phyloP scores from a whole-genome alignment of 2,888 invertebrate species.

The Chaetogeoica ovagalla region DNA sequence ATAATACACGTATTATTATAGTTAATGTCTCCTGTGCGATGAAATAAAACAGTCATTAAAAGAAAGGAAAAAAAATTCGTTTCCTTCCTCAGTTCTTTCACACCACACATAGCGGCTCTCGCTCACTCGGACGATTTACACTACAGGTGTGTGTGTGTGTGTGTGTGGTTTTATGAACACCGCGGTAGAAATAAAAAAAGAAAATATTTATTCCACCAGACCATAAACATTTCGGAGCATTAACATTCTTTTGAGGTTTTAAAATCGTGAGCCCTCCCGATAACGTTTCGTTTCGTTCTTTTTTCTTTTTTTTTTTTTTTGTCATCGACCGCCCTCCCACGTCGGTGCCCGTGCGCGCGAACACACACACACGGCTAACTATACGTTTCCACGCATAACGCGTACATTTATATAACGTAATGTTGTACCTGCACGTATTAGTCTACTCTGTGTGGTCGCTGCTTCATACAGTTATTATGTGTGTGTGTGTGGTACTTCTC shows the following conservation, averaged over 20 bases:
- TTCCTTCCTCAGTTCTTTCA: slow-evolving; percentile 15
- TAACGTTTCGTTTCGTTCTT: slow-evolving; percentile 18
- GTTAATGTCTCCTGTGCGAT: slow-evolving; percentile 22
- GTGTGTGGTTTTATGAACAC: slow-evolving; percentile 55
- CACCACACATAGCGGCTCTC: neutral
- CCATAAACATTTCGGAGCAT: slow-evolving; percentile 49
- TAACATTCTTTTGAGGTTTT: slow-evolving; percentile 52
- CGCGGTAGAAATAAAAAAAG: slow-evolving; percentile 32
- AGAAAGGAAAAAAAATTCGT: neutral
- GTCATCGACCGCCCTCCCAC: slow-evolving; percentile 46
- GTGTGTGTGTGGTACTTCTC: too few relatives aligned
- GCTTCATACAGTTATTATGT: too few relatives aligned
- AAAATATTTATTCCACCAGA: slow-evolving; percentile 21
- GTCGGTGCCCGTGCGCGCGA: too few relatives aligned
- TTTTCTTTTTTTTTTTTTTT: neutral
- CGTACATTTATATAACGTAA: neutral
- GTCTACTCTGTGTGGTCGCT: too few relatives aligned
- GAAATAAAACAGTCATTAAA: slow-evolving; percentile 47
- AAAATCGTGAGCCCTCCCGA: slow-evolving; percentile 44
- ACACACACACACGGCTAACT: neutral
- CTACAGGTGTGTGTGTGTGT: slow-evolving; percentile 5
- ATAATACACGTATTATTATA: slow-evolving; percentile 18
- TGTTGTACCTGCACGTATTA: too few relatives aligned
- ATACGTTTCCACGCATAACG: slow-evolving; percentile 16
- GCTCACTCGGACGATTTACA: slow-evolving; percentile 11